Evolutionary conservation across 2,113 vertebrate species (phyloP).

Genomic region (Stigmatopora argus): DNA sequence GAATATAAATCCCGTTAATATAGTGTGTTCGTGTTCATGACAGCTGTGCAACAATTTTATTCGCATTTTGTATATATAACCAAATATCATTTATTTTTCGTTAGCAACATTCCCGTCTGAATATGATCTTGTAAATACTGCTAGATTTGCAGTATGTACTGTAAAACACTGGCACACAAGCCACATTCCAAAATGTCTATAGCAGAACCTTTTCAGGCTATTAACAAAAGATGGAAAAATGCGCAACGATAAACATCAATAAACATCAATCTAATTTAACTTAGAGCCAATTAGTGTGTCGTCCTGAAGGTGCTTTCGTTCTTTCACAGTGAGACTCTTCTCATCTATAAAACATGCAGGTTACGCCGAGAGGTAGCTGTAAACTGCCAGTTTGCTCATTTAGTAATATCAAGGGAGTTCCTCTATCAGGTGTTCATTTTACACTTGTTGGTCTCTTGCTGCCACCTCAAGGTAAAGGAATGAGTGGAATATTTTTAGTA

Average conservation of each 20-base stretch:
- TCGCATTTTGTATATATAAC: too few species aligned
- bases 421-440: conserved; percentile 64
- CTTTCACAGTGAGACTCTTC: conserved; percentile 56
- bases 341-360: conserved; percentile 71
- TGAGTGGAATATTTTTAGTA: conserved; percentile 25
- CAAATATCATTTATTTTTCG: too few species aligned
- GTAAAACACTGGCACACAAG: conserved; percentile 40
- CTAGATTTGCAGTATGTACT: conserved; percentile 36
- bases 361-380: conserved; percentile 57
- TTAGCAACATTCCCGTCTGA: too few species aligned
- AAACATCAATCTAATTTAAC: conserved; percentile 61
- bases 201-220: conserved; percentile 40
- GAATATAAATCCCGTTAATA: too few species aligned
- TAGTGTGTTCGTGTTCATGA: too few species aligned
- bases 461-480: conserved; percentile 38
- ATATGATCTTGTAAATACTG: conserved; percentile 35
- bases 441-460: conserved; percentile 39
- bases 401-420: conserved; percentile 64
- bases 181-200: conserved; percentile 42
- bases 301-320: conserved; percentile 58
- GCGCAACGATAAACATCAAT: conserved; percentile 59
- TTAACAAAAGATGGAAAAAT: conserved; percentile 61
- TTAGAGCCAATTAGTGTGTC: conserved; percentile 58
- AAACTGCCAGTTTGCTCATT: conserved; percentile 69
- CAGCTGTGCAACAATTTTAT: too few species aligned